Percentiles rank a stretch among this genome's conserved stretches.
These are phyloP conservation scores for Biston stratarius DNA, from an alignment of 2,888 invertebrate species.

Conservation along the genomic window DNA sequence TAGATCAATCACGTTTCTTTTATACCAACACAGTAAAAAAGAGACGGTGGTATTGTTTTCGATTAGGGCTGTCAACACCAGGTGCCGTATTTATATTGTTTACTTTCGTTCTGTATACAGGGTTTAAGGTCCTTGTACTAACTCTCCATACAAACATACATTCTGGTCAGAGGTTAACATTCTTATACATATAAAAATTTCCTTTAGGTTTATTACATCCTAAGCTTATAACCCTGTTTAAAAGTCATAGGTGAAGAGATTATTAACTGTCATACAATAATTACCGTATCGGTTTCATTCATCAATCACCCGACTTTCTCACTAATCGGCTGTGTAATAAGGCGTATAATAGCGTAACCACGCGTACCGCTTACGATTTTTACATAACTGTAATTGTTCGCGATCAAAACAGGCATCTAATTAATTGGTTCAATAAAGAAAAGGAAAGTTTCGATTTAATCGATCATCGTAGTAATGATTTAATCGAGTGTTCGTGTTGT, in stretches of 20 bases:
- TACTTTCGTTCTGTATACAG: too few relatives aligned
- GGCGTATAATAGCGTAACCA: slow-evolving; percentile 61
- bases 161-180: too few relatives aligned
- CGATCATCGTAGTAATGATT: slow-evolving; percentile 12
- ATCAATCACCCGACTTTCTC: slow-evolving; percentile 71
- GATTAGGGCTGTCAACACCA: too few relatives aligned
- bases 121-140: too few relatives aligned
- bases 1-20: too few relatives aligned
- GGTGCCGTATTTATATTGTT: too few relatives aligned
- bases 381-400: slow-evolving; percentile 62
- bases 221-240: too few relatives aligned
- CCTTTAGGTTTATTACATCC: too few relatives aligned
- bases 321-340: slow-evolving; percentile 66
- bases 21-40: too few relatives aligned
- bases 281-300: slow-evolving; percentile 54
- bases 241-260: slow-evolving; percentile 22
- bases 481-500: slow-evolving; percentile 19
- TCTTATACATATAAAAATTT: too few relatives aligned
- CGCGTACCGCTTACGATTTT: slow-evolving; percentile 48
- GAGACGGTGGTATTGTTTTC: too few relatives aligned
- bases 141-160: too few relatives aligned
- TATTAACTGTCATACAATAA: slow-evolving; percentile 40
- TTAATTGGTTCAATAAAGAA: slow-evolving; percentile 55
- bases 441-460: slow-evolving; percentile 53
- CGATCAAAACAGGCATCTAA: slow-evolving; percentile 43